Evolutionary conservation across 2,113 vertebrate species (phyloP), one percentile per base, ranked within the genome.

Genomic region (Poeciliopsis retropinna): DNA sequence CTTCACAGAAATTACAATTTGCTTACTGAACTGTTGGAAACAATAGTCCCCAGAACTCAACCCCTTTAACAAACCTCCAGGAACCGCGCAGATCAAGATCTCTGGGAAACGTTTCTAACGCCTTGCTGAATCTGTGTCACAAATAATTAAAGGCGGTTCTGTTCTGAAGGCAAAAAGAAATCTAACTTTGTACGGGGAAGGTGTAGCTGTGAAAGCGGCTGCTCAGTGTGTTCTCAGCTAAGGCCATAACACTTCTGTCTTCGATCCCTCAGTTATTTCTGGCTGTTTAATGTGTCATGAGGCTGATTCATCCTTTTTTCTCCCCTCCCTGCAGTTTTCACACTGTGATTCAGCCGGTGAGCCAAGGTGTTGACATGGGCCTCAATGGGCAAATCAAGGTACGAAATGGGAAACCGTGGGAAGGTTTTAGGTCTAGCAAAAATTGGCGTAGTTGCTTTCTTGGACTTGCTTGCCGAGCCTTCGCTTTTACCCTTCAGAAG

Each of bases 281-380:
- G 14, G 51, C 39, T 62, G 28, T 69, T 64, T 64, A 8, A 41
- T 72, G 2, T 63, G 25, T 72, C 17, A 47, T 31, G 32, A 28
- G 28, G 28, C 17, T 11, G 5, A 51, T 30, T 39, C 17, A n/a
- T 72, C 60, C 3, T 34, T 22, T 19, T 22, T n/a, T n/a, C n/a
- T 22, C 30, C 34, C 64, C 22, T 72, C 64, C 76, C 54, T 27
- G 25, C 69, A 60, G 83, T 81, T 84, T 76, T 87, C 68, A 72
- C 64, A 39, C 51, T 27, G 13, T n/a, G 70, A 81, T 70, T 82
- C 71, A 84, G 69, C 68, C 72, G 74, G 37, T 44, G 11, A 75
- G 76, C 79, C 64, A 70, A 73, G 51, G 84, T 84, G 79, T 74
- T 81, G 74, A 81, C 73, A 51, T 37, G 57, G 80, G 72, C 68